Base-by-base conservation (phyloP, 2,113 vertebrate species). In the Tenrec ecaudatus region DNA sequence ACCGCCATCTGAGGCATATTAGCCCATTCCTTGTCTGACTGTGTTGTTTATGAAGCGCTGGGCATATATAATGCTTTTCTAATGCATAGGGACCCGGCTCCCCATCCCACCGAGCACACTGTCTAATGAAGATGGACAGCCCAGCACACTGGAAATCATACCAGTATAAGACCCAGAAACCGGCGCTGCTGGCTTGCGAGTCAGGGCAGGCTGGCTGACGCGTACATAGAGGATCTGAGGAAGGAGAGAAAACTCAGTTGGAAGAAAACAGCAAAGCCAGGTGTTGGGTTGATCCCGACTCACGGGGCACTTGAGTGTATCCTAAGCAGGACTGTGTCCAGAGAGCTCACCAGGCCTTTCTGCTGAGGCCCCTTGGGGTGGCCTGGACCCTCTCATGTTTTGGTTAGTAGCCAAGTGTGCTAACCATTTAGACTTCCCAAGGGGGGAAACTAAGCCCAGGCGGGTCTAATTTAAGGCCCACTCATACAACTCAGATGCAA, bases 1-100 rank as follows among this genome's bases (percentile, higher is more conserved):
- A 90, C 60, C 57, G 80, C 92, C 96, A 90, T 95, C 95, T 92
- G 17, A 3, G 62, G 53, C 71, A 43, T 92, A 43, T 92, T 89
- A 86, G 66, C 86, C 95, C 96, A 62, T 84, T 94, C 78, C 47
- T 60, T 38, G 53, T 89, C 80, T 58, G 36, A 94, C 60, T 93
- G 38, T 66, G 77, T 84, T 92, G 82, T 76, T 94, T 93, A 69
- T 82, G 69, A 78, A 89, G 38, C 22, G 62, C 88, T 9, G 23
- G 91, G 17, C 69, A 69, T 6, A 83, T 19, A 22, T 17, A 12
- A 47, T 4, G 7, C 58, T 86, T 75, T 64, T 36, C 69, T 3
- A 0, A 9, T 7, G 82, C 15, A 0, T 0, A 1, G 66, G 10
- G 77, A 73, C n/a, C 17, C 0, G 0, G 80, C 43, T 84, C 43